Evolutionary conservation across 1,140 invertebrate species (phyloP).

Genomic region (Melipona quadrifasciata): DNA sequence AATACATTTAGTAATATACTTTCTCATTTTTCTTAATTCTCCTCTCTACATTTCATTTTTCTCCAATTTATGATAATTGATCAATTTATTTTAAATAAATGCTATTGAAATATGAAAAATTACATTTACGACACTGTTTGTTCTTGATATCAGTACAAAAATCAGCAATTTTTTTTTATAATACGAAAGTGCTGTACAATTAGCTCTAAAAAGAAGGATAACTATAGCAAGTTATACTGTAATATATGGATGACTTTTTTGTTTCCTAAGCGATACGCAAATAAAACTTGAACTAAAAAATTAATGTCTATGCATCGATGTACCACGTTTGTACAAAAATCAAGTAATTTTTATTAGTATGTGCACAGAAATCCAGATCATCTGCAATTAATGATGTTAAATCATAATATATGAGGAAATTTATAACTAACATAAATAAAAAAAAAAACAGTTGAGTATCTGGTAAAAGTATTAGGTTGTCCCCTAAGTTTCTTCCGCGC

Average conservation of each 20-base stretch:
- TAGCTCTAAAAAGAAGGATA: neutral
- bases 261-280: neutral
- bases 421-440: constrained; percentile 14
- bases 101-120: neutral
- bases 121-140: neutral
- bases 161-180: neutral
- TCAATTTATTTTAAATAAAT: neutral
- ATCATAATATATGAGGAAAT: neutral
- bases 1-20: constrained; percentile 23
- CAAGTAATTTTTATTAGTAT: neutral
- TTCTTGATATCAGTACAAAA: neutral
- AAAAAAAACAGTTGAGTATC: constrained; percentile 16
- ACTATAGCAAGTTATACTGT: neutral
- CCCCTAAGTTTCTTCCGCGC: too few relatives aligned
- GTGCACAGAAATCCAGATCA: neutral
- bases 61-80: neutral
- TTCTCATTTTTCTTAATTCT: too few relatives aligned
- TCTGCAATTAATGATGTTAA: neutral
- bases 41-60: neutral
- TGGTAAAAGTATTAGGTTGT: neutral
- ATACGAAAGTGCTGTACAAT: neutral
- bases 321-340: neutral
- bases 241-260: neutral
- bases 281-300: constrained; percentile 8
- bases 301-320: neutral